phyloP scores from a whole-genome alignment of 2,113 vertebrate species.

The Chauna torquata region DNA sequence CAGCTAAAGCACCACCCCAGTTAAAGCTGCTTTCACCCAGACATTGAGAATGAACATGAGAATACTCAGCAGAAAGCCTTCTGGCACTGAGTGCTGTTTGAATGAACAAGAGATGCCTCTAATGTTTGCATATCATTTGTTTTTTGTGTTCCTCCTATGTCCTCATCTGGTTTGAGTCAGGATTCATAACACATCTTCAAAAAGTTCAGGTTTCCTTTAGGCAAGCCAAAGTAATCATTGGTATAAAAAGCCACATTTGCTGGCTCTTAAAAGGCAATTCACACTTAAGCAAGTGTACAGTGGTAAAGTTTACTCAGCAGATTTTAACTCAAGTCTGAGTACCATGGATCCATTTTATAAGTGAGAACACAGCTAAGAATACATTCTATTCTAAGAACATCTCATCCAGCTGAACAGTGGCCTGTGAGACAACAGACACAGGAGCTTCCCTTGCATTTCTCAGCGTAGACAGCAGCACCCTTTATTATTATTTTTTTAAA shows the following conservation, averaged over 20 bases:
- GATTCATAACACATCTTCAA: not conserved
- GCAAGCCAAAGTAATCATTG: not conserved
- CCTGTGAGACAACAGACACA: not conserved
- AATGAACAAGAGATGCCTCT: not conserved
- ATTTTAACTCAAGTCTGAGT: not conserved
- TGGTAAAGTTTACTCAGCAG: not conserved
- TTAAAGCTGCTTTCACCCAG: not conserved
- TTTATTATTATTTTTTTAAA: not conserved
- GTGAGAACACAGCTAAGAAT: not conserved
- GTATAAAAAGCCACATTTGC: not conserved
- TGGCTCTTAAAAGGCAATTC: not conserved
- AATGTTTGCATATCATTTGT: not conserved
- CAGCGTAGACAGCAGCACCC: not conserved
- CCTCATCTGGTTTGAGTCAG: not conserved
- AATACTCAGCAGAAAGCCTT: not conserved
- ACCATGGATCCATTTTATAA: fast-evolving
- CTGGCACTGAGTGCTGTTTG: not conserved
- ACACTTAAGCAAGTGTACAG: not conserved
- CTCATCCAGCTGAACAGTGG: not conserved
- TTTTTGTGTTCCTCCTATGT: not conserved
- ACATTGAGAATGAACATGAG: not conserved
- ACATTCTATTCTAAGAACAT: not conserved
- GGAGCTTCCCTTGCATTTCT: not conserved
- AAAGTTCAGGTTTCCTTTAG: not conserved
- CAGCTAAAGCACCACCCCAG: not conserved